These are phyloP conservation scores for Archilochus colubris DNA, from an alignment of 2,113 vertebrate genomes.

Conservation along the genomic window DNA sequence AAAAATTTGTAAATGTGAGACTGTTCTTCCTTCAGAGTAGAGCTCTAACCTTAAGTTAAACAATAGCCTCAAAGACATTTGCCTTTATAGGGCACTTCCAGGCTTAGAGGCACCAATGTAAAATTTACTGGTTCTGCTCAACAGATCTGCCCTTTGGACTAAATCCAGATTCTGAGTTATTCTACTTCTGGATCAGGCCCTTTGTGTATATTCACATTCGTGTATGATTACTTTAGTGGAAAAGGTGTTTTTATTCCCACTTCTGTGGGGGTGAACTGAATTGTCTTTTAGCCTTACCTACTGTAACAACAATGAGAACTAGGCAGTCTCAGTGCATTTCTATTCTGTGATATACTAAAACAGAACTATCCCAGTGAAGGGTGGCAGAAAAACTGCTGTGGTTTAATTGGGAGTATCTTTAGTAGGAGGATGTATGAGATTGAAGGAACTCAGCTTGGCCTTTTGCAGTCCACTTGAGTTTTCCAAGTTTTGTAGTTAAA, in stretches of 20 bases:
- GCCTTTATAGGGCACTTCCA: background rate
- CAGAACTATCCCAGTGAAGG: background rate
- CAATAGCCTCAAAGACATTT: background rate
- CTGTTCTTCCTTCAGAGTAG: background rate
- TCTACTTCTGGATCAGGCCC: constrained; percentile 33
- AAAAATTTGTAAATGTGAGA: background rate
- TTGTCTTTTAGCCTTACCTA: constrained; percentile 34
- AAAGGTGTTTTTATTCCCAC: constrained; percentile 53
- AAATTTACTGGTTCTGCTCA: background rate
- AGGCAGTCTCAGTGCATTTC: background rate
- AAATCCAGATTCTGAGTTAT: constrained; percentile 21
- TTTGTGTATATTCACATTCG: constrained; percentile 38
- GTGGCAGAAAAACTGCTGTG: background rate
- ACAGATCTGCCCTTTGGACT: constrained; percentile 1
- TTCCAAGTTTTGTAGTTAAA: constrained; percentile 10
- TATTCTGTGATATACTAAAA: background rate
- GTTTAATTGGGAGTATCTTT: constrained; percentile 26
- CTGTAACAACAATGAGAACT: constrained; percentile 35
- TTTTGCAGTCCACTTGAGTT: background rate
- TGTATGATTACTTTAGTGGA: constrained; percentile 39
- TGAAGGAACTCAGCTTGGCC: background rate
- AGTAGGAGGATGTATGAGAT: background rate
- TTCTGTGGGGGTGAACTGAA: constrained; percentile 32
- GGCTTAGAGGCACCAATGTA: background rate
- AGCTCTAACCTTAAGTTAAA: background rate